These are phyloP conservation scores for Desmodus rotundus DNA, from an alignment of 2,113 vertebrate species.

Conservation along the genomic window DNA sequence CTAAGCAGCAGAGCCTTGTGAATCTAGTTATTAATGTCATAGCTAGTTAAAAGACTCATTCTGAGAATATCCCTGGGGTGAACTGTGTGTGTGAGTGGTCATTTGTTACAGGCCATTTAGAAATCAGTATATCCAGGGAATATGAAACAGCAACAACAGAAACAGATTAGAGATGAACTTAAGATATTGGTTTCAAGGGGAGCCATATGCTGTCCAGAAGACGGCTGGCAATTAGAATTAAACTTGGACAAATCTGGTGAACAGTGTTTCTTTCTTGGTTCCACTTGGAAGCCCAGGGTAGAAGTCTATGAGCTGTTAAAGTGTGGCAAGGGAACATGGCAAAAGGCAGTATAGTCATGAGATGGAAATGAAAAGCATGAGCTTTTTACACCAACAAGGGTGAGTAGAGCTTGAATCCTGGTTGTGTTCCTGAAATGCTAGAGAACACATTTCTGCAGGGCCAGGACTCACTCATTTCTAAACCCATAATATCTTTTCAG, in stretches of 20 bases:
- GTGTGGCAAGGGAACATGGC: neutral
- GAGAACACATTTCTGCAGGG: neutral
- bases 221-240: neutral
- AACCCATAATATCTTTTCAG: neutral
- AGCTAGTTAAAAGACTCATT: conserved; percentile 1
- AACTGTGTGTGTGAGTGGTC: neutral
- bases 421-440: neutral
- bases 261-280: neutral
- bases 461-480: neutral
- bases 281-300: conserved; percentile 15
- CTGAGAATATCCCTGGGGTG: neutral
- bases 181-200: conserved; percentile 1
- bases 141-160: neutral
- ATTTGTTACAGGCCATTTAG: neutral
- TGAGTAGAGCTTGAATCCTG: neutral
- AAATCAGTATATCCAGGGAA: neutral
- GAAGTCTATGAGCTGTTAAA: neutral
- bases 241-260: neutral
- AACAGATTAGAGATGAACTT: neutral
- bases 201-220: neutral
- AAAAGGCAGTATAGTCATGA: neutral
- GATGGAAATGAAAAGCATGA: neutral
- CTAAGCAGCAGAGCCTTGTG: neutral
- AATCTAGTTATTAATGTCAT: neutral
- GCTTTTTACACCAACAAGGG: neutral